Conservation (phyloP, 1,140 invertebrate genomes). For the Glossosoma conforme region DNA sequence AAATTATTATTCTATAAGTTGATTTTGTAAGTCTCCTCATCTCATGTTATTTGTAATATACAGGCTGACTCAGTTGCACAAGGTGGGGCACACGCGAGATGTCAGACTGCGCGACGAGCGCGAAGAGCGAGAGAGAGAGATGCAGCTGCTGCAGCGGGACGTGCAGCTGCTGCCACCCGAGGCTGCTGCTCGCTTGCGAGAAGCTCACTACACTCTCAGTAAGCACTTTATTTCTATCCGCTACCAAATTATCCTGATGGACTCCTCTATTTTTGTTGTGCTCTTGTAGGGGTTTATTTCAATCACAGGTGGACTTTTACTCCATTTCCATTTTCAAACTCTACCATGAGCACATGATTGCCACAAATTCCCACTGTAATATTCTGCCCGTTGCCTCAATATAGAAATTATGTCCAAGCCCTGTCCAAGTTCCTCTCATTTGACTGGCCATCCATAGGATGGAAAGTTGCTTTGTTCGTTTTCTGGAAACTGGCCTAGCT, state of each 20-base stretch:
- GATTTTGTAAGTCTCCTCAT: neutral
- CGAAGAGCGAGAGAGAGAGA: constrained; percentile 67
- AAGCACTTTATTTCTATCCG: constrained; percentile 40
- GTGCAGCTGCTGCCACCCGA: constrained; percentile 62
- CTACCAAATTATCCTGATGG: neutral
- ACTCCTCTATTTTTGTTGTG: too few species aligned
- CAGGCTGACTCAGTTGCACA: constrained; percentile 68
- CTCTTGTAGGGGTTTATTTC: too few species aligned
- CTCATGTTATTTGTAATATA: constrained; percentile 13
- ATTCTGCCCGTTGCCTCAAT: too few species aligned
- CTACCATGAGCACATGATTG: too few species aligned
- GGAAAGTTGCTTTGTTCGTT: too few species aligned
- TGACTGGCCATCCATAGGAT: too few species aligned
- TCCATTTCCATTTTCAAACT: too few species aligned
- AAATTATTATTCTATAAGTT: neutral
- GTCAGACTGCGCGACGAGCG: constrained; percentile 68
- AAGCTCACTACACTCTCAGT: constrained; percentile 68
- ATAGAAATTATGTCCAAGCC: too few species aligned
- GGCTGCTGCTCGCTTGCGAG: constrained; percentile 60
- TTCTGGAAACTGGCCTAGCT: too few species aligned
- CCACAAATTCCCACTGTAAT: too few species aligned
- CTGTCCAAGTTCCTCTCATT: too few species aligned
- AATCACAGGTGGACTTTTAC: too few species aligned
- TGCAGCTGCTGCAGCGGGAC: constrained; percentile 65
- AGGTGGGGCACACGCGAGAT: constrained; percentile 65